A percentile compares a stretch with the other conserved stretches of the same genome.
These are phyloP conservation scores for Paramormyrops hopkinsi DNA, from an alignment of 2,797 vertebrate species.

Conservation along the genomic window DNA sequence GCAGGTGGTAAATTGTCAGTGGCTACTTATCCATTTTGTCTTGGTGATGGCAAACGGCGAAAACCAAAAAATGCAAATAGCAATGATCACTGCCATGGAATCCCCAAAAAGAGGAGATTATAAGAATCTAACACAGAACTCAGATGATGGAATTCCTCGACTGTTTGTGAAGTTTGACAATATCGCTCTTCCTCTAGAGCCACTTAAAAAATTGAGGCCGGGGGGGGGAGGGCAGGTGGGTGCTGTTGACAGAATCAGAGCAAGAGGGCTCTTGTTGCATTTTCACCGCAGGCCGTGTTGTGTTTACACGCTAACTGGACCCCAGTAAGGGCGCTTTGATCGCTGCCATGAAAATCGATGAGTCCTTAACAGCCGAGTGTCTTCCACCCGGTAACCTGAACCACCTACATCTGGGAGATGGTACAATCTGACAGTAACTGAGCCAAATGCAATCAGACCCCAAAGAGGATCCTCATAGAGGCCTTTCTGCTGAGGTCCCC, in stretches of 20 bases:
- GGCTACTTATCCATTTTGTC: neutral
- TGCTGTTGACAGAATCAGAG: neutral
- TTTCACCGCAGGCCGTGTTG: neutral
- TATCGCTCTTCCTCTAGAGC: neutral
- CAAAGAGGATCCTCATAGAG: neutral
- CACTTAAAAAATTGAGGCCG: neutral
- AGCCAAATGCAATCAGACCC: neutral
- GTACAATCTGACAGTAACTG: neutral
- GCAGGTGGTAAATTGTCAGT: neutral
- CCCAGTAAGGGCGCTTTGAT: neutral
- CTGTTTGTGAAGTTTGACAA: neutral
- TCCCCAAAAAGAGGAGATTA: neutral
- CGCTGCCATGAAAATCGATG: neutral
- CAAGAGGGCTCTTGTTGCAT: neutral
- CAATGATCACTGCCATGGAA: neutral
- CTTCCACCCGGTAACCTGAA: neutral
- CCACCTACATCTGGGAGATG: neutral
- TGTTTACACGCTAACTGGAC: neutral
- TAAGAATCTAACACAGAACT: neutral
- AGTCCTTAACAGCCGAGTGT: neutral
- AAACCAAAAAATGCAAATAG: neutral
- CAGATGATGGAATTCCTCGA: neutral
- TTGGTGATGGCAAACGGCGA: neutral
- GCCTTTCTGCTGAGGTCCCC: neutral
- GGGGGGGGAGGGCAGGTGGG: neutral